Conservation (phyloP, 2,888 invertebrate species). For the Ctenicera cuprea region DNA sequence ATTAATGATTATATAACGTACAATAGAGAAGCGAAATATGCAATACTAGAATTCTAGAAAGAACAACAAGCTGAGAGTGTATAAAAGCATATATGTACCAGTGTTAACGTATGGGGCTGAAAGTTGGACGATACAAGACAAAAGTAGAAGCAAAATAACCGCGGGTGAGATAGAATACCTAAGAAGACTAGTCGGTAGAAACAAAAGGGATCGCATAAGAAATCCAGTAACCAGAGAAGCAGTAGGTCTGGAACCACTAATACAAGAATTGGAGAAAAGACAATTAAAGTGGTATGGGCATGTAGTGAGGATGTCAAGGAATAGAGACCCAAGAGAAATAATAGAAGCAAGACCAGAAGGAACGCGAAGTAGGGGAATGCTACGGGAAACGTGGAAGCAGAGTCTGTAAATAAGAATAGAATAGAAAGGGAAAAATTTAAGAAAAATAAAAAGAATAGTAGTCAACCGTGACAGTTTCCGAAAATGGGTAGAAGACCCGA, state of each 20-base stretch:
- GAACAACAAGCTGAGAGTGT: background rate
- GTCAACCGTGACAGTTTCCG: constrained; percentile 20
- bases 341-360: constrained; percentile 17
- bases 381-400: constrained; percentile 4
- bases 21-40: constrained; percentile 3
- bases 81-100: constrained; percentile 2
- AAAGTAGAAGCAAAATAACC: constrained; percentile 3
- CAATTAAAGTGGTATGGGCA: constrained; percentile 15
- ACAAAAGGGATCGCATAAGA: constrained; percentile 6
- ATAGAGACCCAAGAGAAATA: constrained; percentile 16
- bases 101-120: background rate
- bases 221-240: constrained; percentile 5
- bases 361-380: background rate
- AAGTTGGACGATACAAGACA: background rate
- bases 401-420: constrained; percentile 13
- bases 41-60: background rate
- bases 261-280: background rate
- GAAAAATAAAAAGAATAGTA: constrained; percentile 14
- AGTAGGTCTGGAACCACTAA: background rate
- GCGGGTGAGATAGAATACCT: constrained; percentile 9
- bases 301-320: constrained; percentile 7
- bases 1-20: background rate
- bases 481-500: no score
- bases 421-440: constrained; percentile 15
- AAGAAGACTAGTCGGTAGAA: constrained; percentile 1